Evolutionary conservation across 37 sponge, comb jelly and placozoan genomes (phyloP).

Genomic region (Diacarnus erythraeanus): DNA sequence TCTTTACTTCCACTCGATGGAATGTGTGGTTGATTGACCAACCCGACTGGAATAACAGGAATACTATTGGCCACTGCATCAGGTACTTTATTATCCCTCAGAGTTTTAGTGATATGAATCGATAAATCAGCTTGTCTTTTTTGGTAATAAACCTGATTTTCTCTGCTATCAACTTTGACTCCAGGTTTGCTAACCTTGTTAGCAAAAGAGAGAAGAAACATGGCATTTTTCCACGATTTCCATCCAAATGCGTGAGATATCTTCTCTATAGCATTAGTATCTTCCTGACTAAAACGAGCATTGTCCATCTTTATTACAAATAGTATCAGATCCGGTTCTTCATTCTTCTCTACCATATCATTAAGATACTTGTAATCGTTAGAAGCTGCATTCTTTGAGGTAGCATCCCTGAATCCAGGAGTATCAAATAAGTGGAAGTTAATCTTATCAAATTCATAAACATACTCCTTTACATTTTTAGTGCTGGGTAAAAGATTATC

Average conservation of each 20-base stretch:
- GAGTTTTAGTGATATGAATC: not conserved
- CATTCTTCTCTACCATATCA: conserved; percentile 9
- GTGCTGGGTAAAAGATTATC: conserved; percentile 5
- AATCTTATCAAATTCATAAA: not conserved
- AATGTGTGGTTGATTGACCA: not conserved
- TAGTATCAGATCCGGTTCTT: not conserved
- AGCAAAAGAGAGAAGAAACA: conserved; percentile 26
- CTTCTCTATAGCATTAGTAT: not conserved
- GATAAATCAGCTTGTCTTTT: too few relatives aligned
- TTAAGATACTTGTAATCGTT: conserved; percentile 10
- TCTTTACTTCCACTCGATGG: not conserved
- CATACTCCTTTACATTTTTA: not conserved
- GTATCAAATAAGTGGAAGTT: conserved; percentile 5
- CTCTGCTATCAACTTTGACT: not conserved
- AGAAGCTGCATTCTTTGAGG: not conserved
- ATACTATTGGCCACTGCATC: not conserved
- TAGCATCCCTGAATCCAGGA: conserved; percentile 11
- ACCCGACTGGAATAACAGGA: not conserved
- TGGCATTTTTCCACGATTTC: conserved; percentile 7
- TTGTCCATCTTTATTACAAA: conserved; percentile 5
- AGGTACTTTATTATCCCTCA: not conserved
- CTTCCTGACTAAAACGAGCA: not conserved
- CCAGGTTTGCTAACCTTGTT: not conserved
- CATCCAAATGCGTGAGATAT: conserved; percentile 8
- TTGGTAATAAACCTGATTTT: not conserved